phyloP scores from a whole-genome alignment of 2,797 vertebrate species.

The Anguilla megastoma region DNA sequence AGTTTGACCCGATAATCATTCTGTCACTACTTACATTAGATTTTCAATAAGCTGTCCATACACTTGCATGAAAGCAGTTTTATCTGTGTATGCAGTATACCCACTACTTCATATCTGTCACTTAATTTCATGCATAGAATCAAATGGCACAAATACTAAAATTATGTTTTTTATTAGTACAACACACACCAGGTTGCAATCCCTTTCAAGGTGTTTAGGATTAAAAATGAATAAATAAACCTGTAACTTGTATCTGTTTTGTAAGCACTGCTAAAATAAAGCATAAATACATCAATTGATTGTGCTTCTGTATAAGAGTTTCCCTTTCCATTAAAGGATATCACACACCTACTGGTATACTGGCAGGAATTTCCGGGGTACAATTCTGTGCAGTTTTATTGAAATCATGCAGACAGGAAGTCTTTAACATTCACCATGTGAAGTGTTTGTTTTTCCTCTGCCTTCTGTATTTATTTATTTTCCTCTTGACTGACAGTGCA shows the following conservation, averaged over 20 bases:
- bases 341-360: background rate
- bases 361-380: background rate
- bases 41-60: background rate
- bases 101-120: background rate
- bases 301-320: background rate
- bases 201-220: background rate
- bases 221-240: background rate
- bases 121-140: background rate
- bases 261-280: background rate
- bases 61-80: background rate
- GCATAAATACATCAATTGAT: background rate
- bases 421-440: background rate
- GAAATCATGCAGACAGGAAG: background rate
- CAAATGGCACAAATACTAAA: background rate
- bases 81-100: background rate
- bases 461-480: constrained; percentile 22
- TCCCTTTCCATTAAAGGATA: background rate
- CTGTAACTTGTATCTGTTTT: background rate
- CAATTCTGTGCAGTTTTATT: background rate
- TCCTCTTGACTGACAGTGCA: constrained; percentile 32
- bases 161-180: background rate
- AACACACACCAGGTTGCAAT: background rate
- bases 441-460: background rate
- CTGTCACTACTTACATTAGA: background rate
- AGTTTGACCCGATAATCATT: background rate